A percentile compares a stretch with the other conserved stretches of the same genome.
Conservation (phyloP, 2,113 vertebrate species). For the Austrofundulus limnaeus region DNA sequence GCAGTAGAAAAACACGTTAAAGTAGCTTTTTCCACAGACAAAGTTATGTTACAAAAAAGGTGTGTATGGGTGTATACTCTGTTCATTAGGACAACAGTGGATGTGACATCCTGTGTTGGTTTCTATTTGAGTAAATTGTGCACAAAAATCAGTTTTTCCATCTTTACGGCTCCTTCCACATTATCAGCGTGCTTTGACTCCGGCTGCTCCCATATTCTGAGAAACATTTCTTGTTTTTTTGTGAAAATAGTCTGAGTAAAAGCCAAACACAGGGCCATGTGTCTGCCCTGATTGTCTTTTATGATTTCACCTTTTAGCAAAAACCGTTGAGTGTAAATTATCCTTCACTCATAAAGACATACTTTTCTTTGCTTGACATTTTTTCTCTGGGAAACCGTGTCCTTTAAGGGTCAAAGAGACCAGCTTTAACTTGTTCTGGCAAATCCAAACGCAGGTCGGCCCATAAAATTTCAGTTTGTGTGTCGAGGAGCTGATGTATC, state of each 20-base stretch:
- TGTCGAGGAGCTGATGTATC: conserved; percentile 26
- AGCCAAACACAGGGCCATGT: not conserved
- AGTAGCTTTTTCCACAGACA: not conserved
- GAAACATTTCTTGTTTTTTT: conserved; percentile 25
- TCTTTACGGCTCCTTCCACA: conserved; percentile 17
- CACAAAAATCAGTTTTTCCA: conserved; percentile 1
- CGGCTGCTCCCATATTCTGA: conserved; percentile 20
- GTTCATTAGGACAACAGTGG: not conserved
- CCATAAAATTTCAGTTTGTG: conserved; percentile 28
- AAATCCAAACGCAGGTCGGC: conserved; percentile 28
- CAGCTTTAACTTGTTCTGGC: conserved; percentile 25
- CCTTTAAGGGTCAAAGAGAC: not conserved
- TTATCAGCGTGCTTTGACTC: conserved; percentile 46
- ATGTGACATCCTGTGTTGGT: not conserved
- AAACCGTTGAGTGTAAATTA: no score
- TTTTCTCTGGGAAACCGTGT: not conserved
- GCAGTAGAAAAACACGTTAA: conserved; percentile 19
- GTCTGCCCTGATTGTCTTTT: not conserved
- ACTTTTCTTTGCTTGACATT: no score
- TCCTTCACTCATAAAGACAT: no score
- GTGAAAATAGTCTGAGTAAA: conserved; percentile 16
- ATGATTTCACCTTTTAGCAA: no score
- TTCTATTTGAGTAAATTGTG: conserved; percentile 9
- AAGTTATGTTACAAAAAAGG: not conserved
- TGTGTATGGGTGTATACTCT: no score